Conservation (phyloP, 2,113 vertebrate genomes). For the Scortum barcoo region DNA sequence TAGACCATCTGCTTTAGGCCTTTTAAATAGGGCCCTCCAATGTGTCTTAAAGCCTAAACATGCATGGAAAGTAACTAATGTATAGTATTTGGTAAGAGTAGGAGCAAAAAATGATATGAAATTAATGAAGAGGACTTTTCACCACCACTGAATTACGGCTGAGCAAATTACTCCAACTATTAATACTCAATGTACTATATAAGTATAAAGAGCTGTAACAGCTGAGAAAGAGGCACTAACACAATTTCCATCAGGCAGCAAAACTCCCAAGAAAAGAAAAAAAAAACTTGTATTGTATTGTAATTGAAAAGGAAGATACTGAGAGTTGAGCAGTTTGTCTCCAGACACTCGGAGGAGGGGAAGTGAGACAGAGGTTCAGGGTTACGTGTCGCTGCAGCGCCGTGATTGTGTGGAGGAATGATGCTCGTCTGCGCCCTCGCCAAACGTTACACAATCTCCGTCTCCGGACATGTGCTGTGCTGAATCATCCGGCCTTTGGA, state of each 20-base stretch:
- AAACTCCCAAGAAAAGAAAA: not conserved
- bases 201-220: not conserved
- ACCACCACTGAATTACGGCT: too few species aligned
- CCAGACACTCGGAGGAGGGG: conserved; percentile 23
- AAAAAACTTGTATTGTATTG: not conserved
- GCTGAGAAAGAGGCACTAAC: conserved; percentile 16
- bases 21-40: too few species aligned
- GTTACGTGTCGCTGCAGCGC: conserved; percentile 28
- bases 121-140: too few species aligned
- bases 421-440: conserved; percentile 27
- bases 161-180: too few species aligned
- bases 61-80: too few species aligned
- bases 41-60: too few species aligned
- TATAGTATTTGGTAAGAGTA: too few species aligned
- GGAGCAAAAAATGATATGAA: too few species aligned
- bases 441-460: conserved; percentile 23
- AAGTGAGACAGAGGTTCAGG: conserved; percentile 41
- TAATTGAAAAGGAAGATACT: not conserved
- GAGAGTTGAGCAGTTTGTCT: conserved; percentile 30
- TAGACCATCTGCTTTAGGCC: too few species aligned
- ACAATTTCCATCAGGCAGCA: conserved; percentile 7
- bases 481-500: conserved; percentile 58
- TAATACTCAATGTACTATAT: conserved; percentile 7
- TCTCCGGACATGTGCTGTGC: conserved; percentile 15
- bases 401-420: conserved; percentile 37